Conservation (phyloP, 2,888 invertebrate species). For the Anorthoa munda region DNA sequence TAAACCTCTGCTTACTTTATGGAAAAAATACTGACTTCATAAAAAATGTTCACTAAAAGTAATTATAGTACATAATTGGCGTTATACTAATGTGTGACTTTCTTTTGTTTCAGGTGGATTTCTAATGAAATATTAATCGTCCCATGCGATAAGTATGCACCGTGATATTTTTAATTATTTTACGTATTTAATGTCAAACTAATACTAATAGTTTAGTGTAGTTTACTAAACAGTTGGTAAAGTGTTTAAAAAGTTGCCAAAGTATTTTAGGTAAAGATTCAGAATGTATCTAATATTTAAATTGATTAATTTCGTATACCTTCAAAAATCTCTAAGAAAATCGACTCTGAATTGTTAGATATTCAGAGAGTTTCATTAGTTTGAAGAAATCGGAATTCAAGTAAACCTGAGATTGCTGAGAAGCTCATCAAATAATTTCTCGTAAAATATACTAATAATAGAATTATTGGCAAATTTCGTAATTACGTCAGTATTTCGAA, state of each 20-base stretch:
- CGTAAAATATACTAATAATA: slow-evolving; percentile 1
- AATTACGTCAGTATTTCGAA: neutral
- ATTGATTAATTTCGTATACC: neutral
- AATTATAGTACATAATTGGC: too few species aligned
- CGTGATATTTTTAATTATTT: slow-evolving; percentile 62
- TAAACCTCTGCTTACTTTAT: too few species aligned
- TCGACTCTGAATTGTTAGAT: neutral
- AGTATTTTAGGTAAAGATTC: neutral
- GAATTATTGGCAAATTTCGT: neutral
- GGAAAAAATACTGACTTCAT: too few species aligned
- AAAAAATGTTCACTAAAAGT: too few species aligned
- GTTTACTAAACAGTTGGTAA: neutral
- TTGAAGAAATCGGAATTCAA: neutral
- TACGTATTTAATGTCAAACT: slow-evolving; percentile 20
- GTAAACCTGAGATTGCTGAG: too few species aligned
- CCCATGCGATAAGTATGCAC: slow-evolving; percentile 81
- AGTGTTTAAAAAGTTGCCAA: neutral
- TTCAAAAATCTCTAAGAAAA: neutral
- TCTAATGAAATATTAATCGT: slow-evolving; percentile 76
- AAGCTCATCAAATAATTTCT: neutral
- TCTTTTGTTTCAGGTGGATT: slow-evolving; percentile 87
- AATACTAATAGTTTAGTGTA: slow-evolving; percentile 13
- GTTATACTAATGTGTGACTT: slow-evolving; percentile 51
- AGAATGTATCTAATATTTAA: neutral
- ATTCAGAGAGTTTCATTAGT: neutral